Evolutionary conservation across 1,140 invertebrate species (phyloP), one percentile per base, ranked within the genome.

Genomic region (Rhynchophorus ferrugineus): DNA sequence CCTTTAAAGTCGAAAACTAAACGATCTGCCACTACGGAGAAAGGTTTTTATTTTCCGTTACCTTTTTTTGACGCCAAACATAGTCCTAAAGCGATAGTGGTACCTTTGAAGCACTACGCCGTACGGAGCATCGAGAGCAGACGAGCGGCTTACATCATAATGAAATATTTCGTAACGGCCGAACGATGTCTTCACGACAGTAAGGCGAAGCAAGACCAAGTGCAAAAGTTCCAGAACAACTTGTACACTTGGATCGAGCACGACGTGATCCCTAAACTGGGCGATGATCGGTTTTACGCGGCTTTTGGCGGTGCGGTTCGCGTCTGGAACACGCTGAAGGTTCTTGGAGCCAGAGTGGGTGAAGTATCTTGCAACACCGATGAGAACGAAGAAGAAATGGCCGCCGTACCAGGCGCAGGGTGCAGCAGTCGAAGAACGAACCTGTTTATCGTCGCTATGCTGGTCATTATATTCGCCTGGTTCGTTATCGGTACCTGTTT

Each of bases 201-300:
- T 46, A 59, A 65, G 3, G 59, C 54, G 16, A 56, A 63, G 24
- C 29, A 36, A 3, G 43, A 53, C 1, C 69, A 72, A 41, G 66
- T 79, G 22, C 61, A 70, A 1, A 69, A 65, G 38, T 81, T 80
- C 55, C 75, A 79, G 44, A 73, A 70, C 45, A 71, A 77, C 37
- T 64, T 80, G 16, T 77, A 71, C 65, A 59, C 70, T 22, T 82
- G 78, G 76, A 73, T 81, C 63, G 70, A 72, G 45, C 63, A 66
- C 18, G 66, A 79, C 56, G 73, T 81, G 1, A 67, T 73, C n/a
- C 73, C 73, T 9, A 76, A 73, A 54, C 66, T 81, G 14, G 59
- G 69, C 20, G 78, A 81, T 52, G 77, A 80, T 19, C 78, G 75
- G 58, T 71, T 78, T 62, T 82, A 80, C 57, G 69, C 76, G 3